Evolutionary conservation across 2,113 vertebrate genomes (phyloP).

Genomic region (Laterallus jamaicensis): DNA sequence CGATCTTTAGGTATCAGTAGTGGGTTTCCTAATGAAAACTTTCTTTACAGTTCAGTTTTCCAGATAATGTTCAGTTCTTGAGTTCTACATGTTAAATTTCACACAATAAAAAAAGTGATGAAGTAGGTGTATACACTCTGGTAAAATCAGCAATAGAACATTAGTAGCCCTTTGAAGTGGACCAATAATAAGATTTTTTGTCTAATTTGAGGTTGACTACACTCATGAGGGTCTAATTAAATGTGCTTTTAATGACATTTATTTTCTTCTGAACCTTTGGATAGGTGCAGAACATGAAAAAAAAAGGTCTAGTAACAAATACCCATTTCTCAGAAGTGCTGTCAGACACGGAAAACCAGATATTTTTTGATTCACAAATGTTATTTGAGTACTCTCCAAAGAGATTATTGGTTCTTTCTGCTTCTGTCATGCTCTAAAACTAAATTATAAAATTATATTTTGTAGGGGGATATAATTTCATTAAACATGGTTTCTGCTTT

Average conservation of each 20-base stretch:
- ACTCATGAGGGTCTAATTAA: not conserved
- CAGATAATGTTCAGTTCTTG: not conserved
- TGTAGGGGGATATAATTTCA: not conserved
- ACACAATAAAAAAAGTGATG: not conserved
- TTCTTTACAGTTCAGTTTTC: not conserved
- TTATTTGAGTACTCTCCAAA: not conserved
- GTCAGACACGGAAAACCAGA: not conserved
- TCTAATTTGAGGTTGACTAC: not conserved
- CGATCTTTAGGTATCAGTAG: fast-evolving
- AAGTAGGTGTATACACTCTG: not conserved
- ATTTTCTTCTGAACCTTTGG: not conserved
- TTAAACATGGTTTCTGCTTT: not conserved
- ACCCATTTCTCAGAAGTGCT: not conserved
- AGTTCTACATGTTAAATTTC: not conserved
- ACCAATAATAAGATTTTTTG: not conserved
- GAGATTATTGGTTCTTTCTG: not conserved
- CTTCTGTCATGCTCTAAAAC: not conserved
- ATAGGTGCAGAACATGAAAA: not conserved
- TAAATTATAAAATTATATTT: not conserved
- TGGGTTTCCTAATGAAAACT: not conserved
- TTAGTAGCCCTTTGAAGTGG: not conserved
- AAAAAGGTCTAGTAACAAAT: not conserved
- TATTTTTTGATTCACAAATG: not conserved
- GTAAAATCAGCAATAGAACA: not conserved
- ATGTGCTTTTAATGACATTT: not conserved